Conservation (phyloP, 2,797 vertebrate genomes). For the Enteromius paludinosus region DNA sequence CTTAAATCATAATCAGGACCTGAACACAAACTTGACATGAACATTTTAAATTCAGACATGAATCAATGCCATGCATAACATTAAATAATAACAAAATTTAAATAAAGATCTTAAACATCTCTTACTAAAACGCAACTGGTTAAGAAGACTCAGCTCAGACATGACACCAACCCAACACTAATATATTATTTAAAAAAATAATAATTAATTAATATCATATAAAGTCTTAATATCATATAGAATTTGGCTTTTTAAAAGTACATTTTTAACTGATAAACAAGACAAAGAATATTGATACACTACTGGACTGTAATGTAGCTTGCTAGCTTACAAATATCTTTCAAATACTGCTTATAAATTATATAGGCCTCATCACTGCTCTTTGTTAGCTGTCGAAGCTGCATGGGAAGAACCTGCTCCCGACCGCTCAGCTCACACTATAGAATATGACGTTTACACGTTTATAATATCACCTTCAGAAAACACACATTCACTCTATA, state of each 20-base stretch:
- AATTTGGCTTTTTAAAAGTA: background rate
- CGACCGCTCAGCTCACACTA: background rate
- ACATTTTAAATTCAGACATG: too few relatives aligned
- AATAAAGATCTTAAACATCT: background rate
- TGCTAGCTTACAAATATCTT: background rate
- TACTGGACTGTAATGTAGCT: background rate
- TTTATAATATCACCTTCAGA: slow-evolving; percentile 23
- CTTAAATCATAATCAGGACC: background rate
- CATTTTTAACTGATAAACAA: background rate
- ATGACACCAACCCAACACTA: background rate
- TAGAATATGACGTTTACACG: background rate
- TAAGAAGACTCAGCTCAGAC: too few relatives aligned
- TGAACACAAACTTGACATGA: background rate
- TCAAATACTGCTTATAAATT: background rate
- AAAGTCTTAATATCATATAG: background rate
- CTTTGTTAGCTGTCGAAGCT: background rate
- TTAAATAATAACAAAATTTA: background rate
- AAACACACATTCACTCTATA: slow-evolving; percentile 10
- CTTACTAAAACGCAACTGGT: background rate
- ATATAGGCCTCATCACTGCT: background rate
- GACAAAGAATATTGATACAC: background rate
- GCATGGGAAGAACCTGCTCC: background rate
- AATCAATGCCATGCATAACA: background rate
- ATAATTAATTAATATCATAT: background rate
- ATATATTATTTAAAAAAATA: background rate